Evolutionary conservation across 2,888 invertebrate species (phyloP), one percentile per base, ranked within the genome.

Genomic region (Suillia variegata): DNA sequence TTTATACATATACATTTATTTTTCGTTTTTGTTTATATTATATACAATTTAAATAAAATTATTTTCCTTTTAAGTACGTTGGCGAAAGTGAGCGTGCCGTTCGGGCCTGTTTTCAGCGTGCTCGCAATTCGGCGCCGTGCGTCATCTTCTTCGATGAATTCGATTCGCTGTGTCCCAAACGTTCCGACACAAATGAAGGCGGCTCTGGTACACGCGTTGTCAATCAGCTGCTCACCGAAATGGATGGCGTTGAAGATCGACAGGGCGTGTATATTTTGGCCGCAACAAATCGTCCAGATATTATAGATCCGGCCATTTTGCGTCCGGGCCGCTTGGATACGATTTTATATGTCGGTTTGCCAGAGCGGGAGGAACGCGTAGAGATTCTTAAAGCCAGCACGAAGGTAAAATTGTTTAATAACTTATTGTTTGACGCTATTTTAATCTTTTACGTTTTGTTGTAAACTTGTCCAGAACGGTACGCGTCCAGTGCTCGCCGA

Each of bases 101-200:
- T 1, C 86, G 99, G n/a, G 92, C 94, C 21, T 95, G 96, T 74
- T 99, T 99, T 79, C 90, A 94, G 77, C 86, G 98, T 65, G 99
- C 98, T 0, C 85, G 93, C 48, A 96, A 96, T 82, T 97, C 97
- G 0, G 89, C 95, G 0, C 99, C 99, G 0, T 99, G 98, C 79
- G 96, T 99, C 2, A 97, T 99, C 80, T 98, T 98, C 84, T 99
- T 99, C 77, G 99, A 99, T 78, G 99, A 99, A 83, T 87, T 99
- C 65, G 99, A 99, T 81, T 93, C 98, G 0, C 81, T 99, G 26
- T 98, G 97, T 78, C 96, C 98, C 0, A 89, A 92, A 71, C 85
- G 98, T 74, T 89, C 91, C 5, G 90, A 92, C 45, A 87, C 88
- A 62, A 89, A 85, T 70, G 89, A 80, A 83, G 88, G 88, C 70